Evolutionary conservation across 2,797 vertebrate species (phyloP).

Genomic region (Phrynocephalus forsythii): DNA sequence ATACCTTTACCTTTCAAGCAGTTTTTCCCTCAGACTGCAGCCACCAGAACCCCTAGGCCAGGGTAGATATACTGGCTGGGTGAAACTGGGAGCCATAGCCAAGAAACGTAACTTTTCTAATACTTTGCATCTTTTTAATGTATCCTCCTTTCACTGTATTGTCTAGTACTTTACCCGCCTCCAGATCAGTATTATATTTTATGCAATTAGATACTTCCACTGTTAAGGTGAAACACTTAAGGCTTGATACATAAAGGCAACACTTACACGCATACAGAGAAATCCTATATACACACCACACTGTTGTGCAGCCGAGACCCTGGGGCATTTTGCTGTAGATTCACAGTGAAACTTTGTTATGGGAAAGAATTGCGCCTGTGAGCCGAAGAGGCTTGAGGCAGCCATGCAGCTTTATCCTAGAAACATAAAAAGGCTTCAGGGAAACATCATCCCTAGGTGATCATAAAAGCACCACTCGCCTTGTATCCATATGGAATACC

Average conservation of each 20-base stretch:
- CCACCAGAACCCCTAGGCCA: not conserved
- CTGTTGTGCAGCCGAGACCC: slow-evolving; percentile 60
- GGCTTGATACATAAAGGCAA: slow-evolving; percentile 42
- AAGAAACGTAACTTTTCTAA: slow-evolving; percentile 2
- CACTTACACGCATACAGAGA: slow-evolving; percentile 45
- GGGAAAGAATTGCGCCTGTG: slow-evolving; percentile 65
- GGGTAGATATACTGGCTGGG: too few relatives aligned
- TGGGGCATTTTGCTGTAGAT: slow-evolving; percentile 70
- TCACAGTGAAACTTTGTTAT: slow-evolving; percentile 58
- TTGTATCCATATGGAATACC: slow-evolving; percentile 59
- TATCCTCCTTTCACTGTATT: slow-evolving; percentile 8
- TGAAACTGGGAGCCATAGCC: too few relatives aligned
- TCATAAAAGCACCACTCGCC: slow-evolving; percentile 72
- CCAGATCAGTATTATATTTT: slow-evolving; percentile 29
- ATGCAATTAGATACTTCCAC: slow-evolving; percentile 41
- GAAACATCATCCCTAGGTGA: slow-evolving; percentile 73
- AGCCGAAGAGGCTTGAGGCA: slow-evolving; percentile 73
- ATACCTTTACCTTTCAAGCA: too few relatives aligned
- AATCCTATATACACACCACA: slow-evolving; percentile 48
- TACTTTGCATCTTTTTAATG: slow-evolving; percentile 12
- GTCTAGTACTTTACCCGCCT: slow-evolving; percentile 4
- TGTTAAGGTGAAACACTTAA: slow-evolving; percentile 37
- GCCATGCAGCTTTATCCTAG: slow-evolving; percentile 68
- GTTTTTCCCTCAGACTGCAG: not conserved
- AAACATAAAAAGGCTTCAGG: slow-evolving; percentile 77